Evolutionary conservation across 2,888 invertebrate species (phyloP).

Genomic region (Hydriomena furcata): DNA sequence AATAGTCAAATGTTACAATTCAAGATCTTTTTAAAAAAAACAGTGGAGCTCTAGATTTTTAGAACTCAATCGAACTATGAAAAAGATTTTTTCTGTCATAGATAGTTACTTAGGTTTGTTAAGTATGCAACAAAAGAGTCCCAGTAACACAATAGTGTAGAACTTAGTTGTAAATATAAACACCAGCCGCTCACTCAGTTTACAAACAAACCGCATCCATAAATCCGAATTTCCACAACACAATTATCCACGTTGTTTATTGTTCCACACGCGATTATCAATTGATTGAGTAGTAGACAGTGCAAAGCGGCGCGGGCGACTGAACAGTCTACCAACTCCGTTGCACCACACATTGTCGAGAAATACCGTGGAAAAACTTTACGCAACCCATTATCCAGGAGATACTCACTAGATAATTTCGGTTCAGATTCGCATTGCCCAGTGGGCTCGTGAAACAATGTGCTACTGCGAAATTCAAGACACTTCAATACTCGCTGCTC

Average conservation of each 20-base stretch:
- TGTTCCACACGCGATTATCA: slow-evolving; percentile 21
- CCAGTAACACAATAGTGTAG: no score
- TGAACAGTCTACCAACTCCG: slow-evolving; percentile 61
- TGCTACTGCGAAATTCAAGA: slow-evolving; percentile 40
- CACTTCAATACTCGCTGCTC: slow-evolving; percentile 28
- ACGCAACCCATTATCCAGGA: slow-evolving; percentile 75
- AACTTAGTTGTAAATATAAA: neutral
- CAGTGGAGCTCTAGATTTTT: no score
- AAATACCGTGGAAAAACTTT: slow-evolving; percentile 77
- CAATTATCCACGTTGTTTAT: slow-evolving; percentile 19
- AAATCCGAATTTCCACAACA: slow-evolving; percentile 31
- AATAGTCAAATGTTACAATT: no score
- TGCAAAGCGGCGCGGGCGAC: slow-evolving; percentile 70
- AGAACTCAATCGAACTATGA: no score
- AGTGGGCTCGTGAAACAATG: slow-evolving; percentile 48
- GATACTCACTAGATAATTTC: slow-evolving; percentile 70
- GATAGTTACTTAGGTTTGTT: no score
- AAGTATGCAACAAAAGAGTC: no score
- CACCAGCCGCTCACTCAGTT: slow-evolving; percentile 26
- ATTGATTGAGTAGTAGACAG: slow-evolving; percentile 44
- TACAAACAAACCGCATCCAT: slow-evolving; percentile 45
- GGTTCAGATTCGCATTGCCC: slow-evolving; percentile 54
- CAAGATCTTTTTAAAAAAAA: no score
- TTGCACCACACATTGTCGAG: slow-evolving; percentile 78
- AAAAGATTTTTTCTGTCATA: no score